phyloP scores from a whole-genome alignment of 2,888 invertebrate species.

The Gnatocerus cornutus region DNA sequence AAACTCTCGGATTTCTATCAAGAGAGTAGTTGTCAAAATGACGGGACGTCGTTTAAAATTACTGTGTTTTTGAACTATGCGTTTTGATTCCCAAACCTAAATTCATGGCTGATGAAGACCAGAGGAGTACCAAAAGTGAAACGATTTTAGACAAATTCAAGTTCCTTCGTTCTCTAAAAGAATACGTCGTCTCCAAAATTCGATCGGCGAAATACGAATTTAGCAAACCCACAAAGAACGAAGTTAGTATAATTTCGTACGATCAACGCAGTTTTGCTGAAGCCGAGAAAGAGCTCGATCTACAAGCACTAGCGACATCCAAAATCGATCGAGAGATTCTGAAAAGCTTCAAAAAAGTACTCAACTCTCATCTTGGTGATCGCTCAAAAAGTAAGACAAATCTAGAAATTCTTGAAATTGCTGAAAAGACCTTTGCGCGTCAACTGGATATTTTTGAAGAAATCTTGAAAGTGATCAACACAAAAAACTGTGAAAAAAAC shows the following conservation, averaged over 20 bases:
- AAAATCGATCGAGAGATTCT: neutral
- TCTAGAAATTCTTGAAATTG: conserved; percentile 32
- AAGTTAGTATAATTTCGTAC: conserved; percentile 23
- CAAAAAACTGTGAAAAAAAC: conserved; percentile 3
- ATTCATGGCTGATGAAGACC: conserved; percentile 3
- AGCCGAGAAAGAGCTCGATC: conserved; percentile 18
- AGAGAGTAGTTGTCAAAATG: conserved; percentile 5
- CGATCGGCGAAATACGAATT: conserved; percentile 11
- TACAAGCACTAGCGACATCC: neutral
- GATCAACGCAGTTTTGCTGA: conserved; percentile 21
- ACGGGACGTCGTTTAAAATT: conserved; percentile 9
- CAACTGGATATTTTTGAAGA: conserved; percentile 40
- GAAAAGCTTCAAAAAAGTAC: conserved; percentile 4
- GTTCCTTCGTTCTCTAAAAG: conserved; percentile 17
- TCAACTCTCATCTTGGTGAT: neutral
- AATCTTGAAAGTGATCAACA: conserved; percentile 10
- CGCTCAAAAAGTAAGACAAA: neutral
- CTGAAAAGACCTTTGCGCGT: conserved; percentile 38
- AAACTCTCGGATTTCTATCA: neutral
- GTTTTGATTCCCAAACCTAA: neutral
- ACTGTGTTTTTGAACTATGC: neutral
- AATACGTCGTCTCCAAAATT: conserved; percentile 23
- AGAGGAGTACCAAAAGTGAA: neutral
- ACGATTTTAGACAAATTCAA: conserved; percentile 20
- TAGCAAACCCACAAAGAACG: neutral